Base-by-base conservation (phyloP, 1,140 invertebrate species). In the Oedothorax gibbosus region DNA sequence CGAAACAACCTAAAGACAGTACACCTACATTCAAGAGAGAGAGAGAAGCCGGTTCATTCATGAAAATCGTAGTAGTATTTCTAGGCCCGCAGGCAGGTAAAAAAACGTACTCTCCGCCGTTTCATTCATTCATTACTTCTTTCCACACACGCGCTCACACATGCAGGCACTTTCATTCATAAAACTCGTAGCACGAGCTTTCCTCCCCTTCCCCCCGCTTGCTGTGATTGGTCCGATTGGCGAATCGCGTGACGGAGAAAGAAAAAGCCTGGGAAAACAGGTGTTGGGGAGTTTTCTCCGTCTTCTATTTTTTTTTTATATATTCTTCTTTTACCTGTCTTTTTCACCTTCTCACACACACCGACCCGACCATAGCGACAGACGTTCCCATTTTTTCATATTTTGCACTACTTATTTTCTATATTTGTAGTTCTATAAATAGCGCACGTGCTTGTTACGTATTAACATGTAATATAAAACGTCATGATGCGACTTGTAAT, bases 251-350 rank as follows among this genome's bases (percentile, higher is more conserved):
- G 83, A 85, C 73, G 83, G 66, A 85, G 35, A 35, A 35, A 35
- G 35, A 35, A 35, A 35, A 35, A 35, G 83, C 75, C 83, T 85
- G 83, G 83, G 83, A 85, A 85, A 85, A 85, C 83, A 85, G 83
- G 83, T 85, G 83, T 77, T 60, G 66, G 10, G 21, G 50, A 56
- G 69, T 60, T 81, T 81, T 50, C 35, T 71, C 69, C 21, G 20
- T 9, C 53, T n/a, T 76, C 7, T 6, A 15, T 56, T 57, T 73
- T 57, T 73, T 18, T 49, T 54, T 51, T 5, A 71, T 53, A 18
- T 62, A 35, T 18, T 57, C 56, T 68, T 79, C 21, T 62, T 15
- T 53, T 60, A 62, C 73, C 68, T 71, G 79, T 18, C 53, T 71
- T 35, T 72, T 20, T 62, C 21, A 71, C 20, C 77, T 79, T 79